Base-by-base conservation (phyloP, 2,113 vertebrate species). In the Solenodon paradoxus region DNA sequence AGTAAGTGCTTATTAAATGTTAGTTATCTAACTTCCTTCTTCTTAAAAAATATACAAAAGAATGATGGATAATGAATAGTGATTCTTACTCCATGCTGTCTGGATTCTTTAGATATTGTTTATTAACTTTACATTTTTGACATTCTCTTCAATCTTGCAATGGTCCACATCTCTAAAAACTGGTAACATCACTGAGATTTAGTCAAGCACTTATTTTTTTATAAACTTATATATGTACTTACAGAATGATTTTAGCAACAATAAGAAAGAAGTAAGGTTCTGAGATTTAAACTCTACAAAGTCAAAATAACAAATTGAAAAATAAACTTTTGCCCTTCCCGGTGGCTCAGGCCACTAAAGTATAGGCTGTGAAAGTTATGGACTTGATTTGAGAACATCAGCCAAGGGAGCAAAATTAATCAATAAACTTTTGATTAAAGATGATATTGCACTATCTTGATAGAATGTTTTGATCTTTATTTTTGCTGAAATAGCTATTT, bases 261-360 rank as follows among this genome's bases (percentile, higher is more conserved):
- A 63, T 49, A 84, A 88, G n/a, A 47, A n/a, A 88, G 15, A 77
- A 88, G 64, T 42, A 47, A 93, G 38, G 38, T 63, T 38, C 55
- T 49, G 61, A 74, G 55, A 26, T 19, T 79, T 74, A 72, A 72
- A 45, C n/a, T 69, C 40, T 77, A 28, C 11, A 72, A 49, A 32
- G 15, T 81, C 38, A 77, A 91, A 91, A 63, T 28, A 88, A 85
- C 45, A 45, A 80, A 91, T 51, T 89, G 9, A 87, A 78, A 82
- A 61, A 57, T 81, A 86, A 77, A 45, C 16, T 93, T n/a, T n/a
- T n/a, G n/a, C n/a, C n/a, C n/a, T n/a, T n/a, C n/a, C n/a, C n/a
- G n/a, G n/a, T n/a, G n/a, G n/a, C n/a, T n/a, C n/a, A n/a, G n/a
- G n/a, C n/a, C n/a, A n/a, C n/a, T n/a, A n/a, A n/a, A n/a, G n/a